Evolutionary conservation across 2,888 invertebrate genomes (phyloP), one percentile per base, ranked within the genome.

Genomic region (Leptogaster cylindrica): DNA sequence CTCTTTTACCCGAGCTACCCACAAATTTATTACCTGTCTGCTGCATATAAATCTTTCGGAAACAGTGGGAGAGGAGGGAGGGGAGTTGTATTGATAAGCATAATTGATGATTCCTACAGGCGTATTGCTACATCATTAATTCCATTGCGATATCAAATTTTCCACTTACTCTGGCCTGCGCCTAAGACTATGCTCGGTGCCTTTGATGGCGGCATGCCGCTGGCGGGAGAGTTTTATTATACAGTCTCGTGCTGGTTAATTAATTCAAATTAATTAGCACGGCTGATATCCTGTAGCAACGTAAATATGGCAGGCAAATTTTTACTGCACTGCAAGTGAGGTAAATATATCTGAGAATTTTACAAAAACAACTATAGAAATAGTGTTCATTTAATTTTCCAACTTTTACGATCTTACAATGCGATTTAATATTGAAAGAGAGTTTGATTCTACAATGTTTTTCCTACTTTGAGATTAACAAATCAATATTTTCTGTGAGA

Each of bases 51-150:
- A 69, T 68, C 68, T 66, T n/a, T 33, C 52, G 63, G 48, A 70
- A 63, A 55, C 65, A 65, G 64, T 68, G 52, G 58, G 70, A 64
- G n/a, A n/a, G n/a, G n/a, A n/a, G n/a, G n/a, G n/a, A n/a, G n/a
- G n/a, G n/a, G n/a, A n/a, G n/a, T n/a, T n/a, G 63, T 64, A 69
- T 71, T 69, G 72, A 72, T 71, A 72, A 72, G 71, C 65, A 70
- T 70, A 72, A 72, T 72, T 72, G 71, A 72, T 72, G 72, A 70
- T 70, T 66, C 69, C 61, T 61, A 61, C 41, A 44, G 61, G 44
- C 25, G 61, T 25, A 25, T 25, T 41, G 61, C 61, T 61, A 61
- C 61, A 61, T 61, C 61, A 61, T 61, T 61, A 61, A 61, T 61
- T 61, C 41, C 61, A 41, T 23, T 41, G 23, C 31, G 52, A 52